Evolutionary conservation across 1,140 invertebrate genomes (phyloP).

Genomic region (Drosophila neocordata): DNA sequence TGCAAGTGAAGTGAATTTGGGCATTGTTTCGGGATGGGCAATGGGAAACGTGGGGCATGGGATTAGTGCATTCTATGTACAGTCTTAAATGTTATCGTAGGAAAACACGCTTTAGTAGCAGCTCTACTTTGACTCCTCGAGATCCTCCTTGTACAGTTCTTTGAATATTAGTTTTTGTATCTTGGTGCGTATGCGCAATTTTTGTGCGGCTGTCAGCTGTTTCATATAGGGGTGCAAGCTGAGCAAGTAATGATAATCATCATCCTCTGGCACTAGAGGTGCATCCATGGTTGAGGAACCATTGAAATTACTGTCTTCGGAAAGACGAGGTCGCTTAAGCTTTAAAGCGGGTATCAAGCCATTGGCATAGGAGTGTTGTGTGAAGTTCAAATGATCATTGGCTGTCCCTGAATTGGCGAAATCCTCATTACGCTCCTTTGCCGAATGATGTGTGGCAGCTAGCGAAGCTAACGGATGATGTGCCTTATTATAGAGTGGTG

Average conservation of each 20-base stretch:
- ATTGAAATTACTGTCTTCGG: constrained; percentile 80
- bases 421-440: constrained; percentile 57
- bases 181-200: constrained; percentile 80
- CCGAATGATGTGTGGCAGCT: constrained; percentile 44
- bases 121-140: constrained; percentile 79
- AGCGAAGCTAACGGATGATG: constrained; percentile 69
- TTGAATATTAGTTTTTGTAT: constrained; percentile 83
- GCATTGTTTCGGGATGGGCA: background rate
- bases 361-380: constrained; percentile 78
- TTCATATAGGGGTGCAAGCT: constrained; percentile 82
- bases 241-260: constrained; percentile 82
- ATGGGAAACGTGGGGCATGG: background rate
- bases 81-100: constrained; percentile 59
- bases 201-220: constrained; percentile 76
- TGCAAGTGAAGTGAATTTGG: background rate
- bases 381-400: constrained; percentile 71
- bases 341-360: constrained; percentile 76
- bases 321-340: constrained; percentile 72
- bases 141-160: constrained; percentile 82
- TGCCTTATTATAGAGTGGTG: constrained; percentile 75
- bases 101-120: background rate
- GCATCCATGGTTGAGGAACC: constrained; percentile 79
- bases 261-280: constrained; percentile 74
- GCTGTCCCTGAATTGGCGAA: constrained; percentile 23
- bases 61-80: constrained; percentile 48